Conservation (phyloP, 2,888 invertebrate genomes). For the Acanthococcus lagerstroemiae region DNA sequence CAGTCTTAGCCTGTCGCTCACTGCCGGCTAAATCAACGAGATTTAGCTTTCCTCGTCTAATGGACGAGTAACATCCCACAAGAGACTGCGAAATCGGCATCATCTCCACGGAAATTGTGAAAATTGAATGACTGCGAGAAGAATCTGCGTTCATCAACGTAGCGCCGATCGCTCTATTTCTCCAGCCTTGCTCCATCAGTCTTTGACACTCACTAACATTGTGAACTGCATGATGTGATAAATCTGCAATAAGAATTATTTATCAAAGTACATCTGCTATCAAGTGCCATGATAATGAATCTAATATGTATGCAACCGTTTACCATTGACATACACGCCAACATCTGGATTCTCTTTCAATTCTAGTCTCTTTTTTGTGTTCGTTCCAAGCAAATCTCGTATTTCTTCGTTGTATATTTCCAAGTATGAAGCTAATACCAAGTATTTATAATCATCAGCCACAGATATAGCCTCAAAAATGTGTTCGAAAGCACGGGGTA, state of each 20-base stretch:
- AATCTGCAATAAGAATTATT: no score
- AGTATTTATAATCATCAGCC: constrained; percentile 56
- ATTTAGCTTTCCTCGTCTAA: constrained; percentile 65
- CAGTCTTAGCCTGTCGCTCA: constrained; percentile 69
- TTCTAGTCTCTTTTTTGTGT: constrained; percentile 50
- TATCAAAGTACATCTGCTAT: no score
- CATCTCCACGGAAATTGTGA: constrained; percentile 75
- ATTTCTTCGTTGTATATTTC: constrained; percentile 81
- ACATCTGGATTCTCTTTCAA: constrained; percentile 56
- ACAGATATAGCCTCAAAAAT: constrained; percentile 76
- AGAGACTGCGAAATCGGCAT: constrained; percentile 47
- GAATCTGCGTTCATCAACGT: constrained; percentile 83
- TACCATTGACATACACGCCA: constrained; percentile 56
- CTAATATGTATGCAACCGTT: no score
- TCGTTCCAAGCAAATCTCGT: constrained; percentile 54
- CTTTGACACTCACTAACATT: constrained; percentile 65
- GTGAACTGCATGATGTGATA: constrained; percentile 66
- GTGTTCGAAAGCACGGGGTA: constrained; percentile 74
- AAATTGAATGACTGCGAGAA: constrained; percentile 78
- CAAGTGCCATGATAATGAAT: no score
- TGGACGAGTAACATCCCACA: constrained; percentile 37
- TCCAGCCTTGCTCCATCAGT: constrained; percentile 64
- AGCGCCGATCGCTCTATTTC: constrained; percentile 68
- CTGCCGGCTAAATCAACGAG: constrained; percentile 83
- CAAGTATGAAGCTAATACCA: constrained; percentile 66